Conservation (phyloP, 35 echinoderm and acorn worm species). For the Nesometra sesokonis region DNA sequence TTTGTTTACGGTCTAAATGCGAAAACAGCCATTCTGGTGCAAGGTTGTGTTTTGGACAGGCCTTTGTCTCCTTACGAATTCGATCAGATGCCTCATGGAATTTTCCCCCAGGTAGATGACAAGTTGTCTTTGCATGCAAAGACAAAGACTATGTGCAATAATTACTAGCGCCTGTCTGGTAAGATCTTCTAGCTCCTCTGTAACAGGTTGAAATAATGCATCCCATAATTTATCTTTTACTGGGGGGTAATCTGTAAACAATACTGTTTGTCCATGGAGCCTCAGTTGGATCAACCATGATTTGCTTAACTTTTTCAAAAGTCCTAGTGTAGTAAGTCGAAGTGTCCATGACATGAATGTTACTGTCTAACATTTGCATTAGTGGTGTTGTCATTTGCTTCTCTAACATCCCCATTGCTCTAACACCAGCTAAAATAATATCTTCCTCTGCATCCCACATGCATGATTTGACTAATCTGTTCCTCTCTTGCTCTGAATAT, state of each 20-base stretch:
- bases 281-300: too few species aligned
- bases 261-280: too few species aligned
- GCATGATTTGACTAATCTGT: slow-evolving; percentile 31
- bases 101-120: slow-evolving; percentile 35
- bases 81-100: slow-evolving; percentile 19
- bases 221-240: slow-evolving; percentile 38
- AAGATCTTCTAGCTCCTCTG: slow-evolving; percentile 28
- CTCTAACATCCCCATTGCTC: slow-evolving; percentile 46
- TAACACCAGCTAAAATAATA: slow-evolving; percentile 34
- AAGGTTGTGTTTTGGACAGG: slow-evolving; percentile 39
- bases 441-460: slow-evolving; percentile 39
- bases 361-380: slow-evolving; percentile 47
- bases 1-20: slow-evolving; percentile 35
- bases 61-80: slow-evolving; percentile 17
- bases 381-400: slow-evolving; percentile 33
- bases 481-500: slow-evolving; percentile 23
- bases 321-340: slow-evolving; percentile 31
- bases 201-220: slow-evolving; percentile 25
- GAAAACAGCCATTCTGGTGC: slow-evolving; percentile 44
- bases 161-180: slow-evolving; percentile 39
- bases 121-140: slow-evolving; percentile 39
- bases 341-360: slow-evolving; percentile 30
- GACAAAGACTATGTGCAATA: slow-evolving; percentile 35
- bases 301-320: slow-evolving; percentile 34
- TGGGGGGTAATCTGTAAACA: too few species aligned